Base-by-base conservation (phyloP, 1,140 invertebrate species). In the Dreissena polymorpha region DNA sequence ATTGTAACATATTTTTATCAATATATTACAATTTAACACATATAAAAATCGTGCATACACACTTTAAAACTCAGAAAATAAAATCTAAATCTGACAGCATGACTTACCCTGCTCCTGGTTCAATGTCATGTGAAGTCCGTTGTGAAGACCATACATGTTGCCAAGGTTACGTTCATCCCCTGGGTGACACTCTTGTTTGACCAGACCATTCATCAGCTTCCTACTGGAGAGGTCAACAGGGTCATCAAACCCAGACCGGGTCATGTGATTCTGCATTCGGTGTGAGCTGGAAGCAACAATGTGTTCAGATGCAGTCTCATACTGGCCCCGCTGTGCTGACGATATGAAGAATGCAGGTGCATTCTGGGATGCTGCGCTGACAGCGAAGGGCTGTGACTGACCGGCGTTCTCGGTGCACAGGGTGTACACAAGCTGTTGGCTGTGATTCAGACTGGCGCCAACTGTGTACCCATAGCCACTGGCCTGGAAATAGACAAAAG, bases 151-250 rank as follows among this genome's bases (percentile, higher is more conserved):
- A 65, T 84, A 86, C 53, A 80, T 64, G 70, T 78, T 74, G 49
- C 84, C 82, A 23, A 81, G 87, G 27, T 64, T 51, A 21, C 67
- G 25, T 0, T 78, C 70, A 64, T 70, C 18, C 12, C n/a, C 18
- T 49, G 77, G 74, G 68, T 71, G 29, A 63, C 70, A 23, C 57
- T 87, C 86, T 72, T 84, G 83, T 27, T 89, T 89, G 14, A 87
- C 78, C 27, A 86, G 82, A n/a, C 86, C 79, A 70, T 80, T 85
- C 27, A 87, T 84, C 13, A 87, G 50, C 80, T 89, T 88, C 65
- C 83, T 73, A 79, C 83, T 90, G 55, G 89, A 89, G 55, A 90
- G 78, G 68, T 90, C 89, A 23, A 90, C 88, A 16, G 89, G 89
- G 55, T 90, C 85, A 64, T 84, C 87, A 71, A 84, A 71, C 49